These are phyloP conservation scores for Bolborhynchus lineola DNA, from an alignment of 2,113 vertebrate genomes.

Conservation along the genomic window DNA sequence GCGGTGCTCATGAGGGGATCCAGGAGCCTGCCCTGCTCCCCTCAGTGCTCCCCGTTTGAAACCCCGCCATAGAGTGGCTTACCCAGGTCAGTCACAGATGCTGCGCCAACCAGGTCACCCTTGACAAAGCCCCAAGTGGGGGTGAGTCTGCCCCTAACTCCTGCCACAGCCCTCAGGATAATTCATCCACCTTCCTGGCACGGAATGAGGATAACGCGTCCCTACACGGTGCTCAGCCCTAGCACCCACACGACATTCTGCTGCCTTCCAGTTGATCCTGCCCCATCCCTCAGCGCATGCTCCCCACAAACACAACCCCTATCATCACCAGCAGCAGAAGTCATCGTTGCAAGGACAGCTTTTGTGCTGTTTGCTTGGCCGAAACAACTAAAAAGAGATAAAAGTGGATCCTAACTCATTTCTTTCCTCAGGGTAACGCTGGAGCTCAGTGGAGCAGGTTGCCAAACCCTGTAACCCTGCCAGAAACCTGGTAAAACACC, in stretches of 20 bases:
- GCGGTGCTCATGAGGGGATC: accelerated
- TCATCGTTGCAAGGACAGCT: neutral
- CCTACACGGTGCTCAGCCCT: neutral
- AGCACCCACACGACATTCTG: accelerated
- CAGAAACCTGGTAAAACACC: neutral
- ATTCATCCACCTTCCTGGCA: neutral
- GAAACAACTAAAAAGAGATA: neutral
- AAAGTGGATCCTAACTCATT: neutral
- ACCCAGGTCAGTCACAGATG: accelerated
- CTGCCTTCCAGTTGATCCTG: neutral
- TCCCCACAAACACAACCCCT: neutral
- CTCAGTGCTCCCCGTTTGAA: neutral
- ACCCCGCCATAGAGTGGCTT: accelerated
- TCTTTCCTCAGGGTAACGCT: neutral
- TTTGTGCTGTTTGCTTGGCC: neutral
- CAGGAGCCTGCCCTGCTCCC: neutral
- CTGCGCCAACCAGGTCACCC: neutral
- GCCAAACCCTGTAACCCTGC: neutral
- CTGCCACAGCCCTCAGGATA: neutral
- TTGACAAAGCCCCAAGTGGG: neutral
- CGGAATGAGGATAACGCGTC: accelerated
- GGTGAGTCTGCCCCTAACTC: neutral
- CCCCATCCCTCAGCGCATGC: neutral
- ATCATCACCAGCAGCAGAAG: neutral
- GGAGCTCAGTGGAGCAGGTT: neutral